phyloP scores from a whole-genome alignment of 2,113 vertebrate genomes.

The Platanista minor region DNA sequence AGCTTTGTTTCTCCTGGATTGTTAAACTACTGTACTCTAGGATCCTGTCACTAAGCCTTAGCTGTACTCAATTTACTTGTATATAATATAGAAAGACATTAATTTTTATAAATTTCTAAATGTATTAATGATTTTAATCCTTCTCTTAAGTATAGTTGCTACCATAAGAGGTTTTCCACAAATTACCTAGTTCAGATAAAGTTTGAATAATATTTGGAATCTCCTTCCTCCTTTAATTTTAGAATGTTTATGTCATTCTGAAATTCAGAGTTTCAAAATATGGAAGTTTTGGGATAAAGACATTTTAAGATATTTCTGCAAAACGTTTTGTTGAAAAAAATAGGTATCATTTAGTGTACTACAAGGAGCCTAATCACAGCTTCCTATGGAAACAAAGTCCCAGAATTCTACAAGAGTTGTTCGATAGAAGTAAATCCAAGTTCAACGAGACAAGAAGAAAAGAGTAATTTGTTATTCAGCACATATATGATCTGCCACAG shows the following conservation, averaged over 20 bases:
- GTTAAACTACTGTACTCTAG: not conserved
- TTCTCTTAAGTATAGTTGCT: not conserved
- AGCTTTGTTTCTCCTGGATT: not conserved
- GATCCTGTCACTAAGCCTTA: not conserved
- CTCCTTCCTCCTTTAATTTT: not conserved
- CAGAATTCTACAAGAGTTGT: constrained; percentile 36
- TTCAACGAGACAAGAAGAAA: constrained; percentile 59
- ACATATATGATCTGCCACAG: not conserved
- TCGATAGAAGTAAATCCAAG: not conserved
- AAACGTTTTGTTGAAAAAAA: constrained; percentile 1
- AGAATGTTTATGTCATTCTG: not conserved
- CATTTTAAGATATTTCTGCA: not conserved
- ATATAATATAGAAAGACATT: not conserved
- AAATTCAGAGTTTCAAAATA: constrained; percentile 23
- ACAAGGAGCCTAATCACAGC: not conserved
- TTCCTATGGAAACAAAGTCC: constrained; percentile 1
- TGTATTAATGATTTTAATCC: not conserved
- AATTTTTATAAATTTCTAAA: constrained; percentile 21
- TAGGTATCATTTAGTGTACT: not conserved
- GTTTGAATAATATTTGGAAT: not conserved
- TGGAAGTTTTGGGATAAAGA: not conserved
- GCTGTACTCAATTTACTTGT: not conserved
- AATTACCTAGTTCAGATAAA: constrained; percentile 1
- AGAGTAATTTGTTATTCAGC: constrained; percentile 4
- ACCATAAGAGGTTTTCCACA: not conserved